Conservation (phyloP, 2,888 invertebrate genomes). For the Polymixis flavicincta region DNA sequence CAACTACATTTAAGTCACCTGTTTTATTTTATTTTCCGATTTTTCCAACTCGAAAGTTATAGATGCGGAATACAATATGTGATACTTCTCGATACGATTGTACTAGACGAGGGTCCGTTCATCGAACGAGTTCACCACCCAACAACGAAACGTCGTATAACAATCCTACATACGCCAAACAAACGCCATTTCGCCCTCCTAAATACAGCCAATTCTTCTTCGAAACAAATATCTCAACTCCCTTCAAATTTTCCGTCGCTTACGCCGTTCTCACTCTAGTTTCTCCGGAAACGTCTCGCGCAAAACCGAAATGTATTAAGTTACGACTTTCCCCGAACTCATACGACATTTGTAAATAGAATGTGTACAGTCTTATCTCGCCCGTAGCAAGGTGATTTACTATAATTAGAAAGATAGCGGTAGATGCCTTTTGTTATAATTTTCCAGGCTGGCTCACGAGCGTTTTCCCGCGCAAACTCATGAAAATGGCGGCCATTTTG, state of each 20-base stretch:
- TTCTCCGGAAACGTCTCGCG: constrained; percentile 70
- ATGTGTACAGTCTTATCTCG: constrained; percentile 87
- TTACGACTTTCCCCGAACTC: constrained; percentile 72
- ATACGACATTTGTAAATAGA: constrained; percentile 81
- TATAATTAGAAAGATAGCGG: constrained; percentile 91
- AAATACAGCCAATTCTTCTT: constrained; percentile 73
- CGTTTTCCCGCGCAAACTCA: constrained; percentile 89
- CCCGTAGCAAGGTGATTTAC: constrained; percentile 90
- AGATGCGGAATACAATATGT: constrained; percentile 73
- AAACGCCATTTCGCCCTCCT: constrained; percentile 71
- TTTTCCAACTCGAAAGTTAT: constrained; percentile 66
- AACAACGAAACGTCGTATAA: constrained; percentile 79
- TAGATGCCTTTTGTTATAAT: constrained; percentile 91
- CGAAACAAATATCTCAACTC: constrained; percentile 73
- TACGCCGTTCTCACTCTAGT: constrained; percentile 72
- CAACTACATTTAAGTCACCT: constrained; percentile 60
- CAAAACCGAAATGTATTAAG: constrained; percentile 81
- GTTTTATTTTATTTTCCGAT: constrained; percentile 65
- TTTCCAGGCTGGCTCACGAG: constrained; percentile 89
- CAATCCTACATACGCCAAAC: constrained; percentile 70
- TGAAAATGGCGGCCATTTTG: constrained; percentile 90
- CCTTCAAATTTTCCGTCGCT: constrained; percentile 69
- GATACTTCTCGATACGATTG: constrained; percentile 84
- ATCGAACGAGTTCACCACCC: constrained; percentile 81
- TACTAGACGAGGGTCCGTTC: constrained; percentile 86